Base-by-base conservation (phyloP, 2,113 vertebrate genomes). In the Dendrocopos noguchii region DNA sequence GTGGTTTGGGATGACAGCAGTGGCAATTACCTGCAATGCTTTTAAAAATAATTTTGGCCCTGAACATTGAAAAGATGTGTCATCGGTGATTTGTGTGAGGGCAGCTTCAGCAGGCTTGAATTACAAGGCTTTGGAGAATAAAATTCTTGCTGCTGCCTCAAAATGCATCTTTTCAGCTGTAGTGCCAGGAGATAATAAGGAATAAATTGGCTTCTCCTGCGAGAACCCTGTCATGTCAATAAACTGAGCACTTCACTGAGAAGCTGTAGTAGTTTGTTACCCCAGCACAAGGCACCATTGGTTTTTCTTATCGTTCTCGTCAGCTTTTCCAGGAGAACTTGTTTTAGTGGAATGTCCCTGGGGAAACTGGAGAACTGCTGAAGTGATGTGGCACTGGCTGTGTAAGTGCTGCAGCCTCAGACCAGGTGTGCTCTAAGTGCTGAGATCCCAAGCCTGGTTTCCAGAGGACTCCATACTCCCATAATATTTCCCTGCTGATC, bases 41-140 rank as follows among this genome's bases (percentile, higher is more conserved):
- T 96, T 95, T 86, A 68, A 94, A 95, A 95, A 94, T 91, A 91
- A 88, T 90, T 90, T 93, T 95, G 88, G 83, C 85, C 76, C 53
- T 77, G 39, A 83, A 93, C 3, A 52, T 95, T 96, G 93, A 96
- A 95, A 95, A 95, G 82, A 94, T 93, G 85, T 91, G 92, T 93
- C 92, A 91, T 90, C 73, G 0, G 85, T 63, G 80, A 61, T 91
- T 89, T 92, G 88, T 75, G 59, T 50, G 80, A 94, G 70, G 91
- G 85, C 91, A 94, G 81, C 74, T 93, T 87, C 74, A 76, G 60
- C 71, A 47, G 84, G 79, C n/a, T 91, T 91, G 82, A 90, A 66
- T 93, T 95, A 78, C 76, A 86, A 71, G 79, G 57, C 73, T 94
- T 80, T 80, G 85, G 82, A 95, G 87, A 79, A 60, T 8, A 85